Evolutionary conservation across 2,797 vertebrate species (phyloP).

Genomic region (Gambusia yucatana): DNA sequence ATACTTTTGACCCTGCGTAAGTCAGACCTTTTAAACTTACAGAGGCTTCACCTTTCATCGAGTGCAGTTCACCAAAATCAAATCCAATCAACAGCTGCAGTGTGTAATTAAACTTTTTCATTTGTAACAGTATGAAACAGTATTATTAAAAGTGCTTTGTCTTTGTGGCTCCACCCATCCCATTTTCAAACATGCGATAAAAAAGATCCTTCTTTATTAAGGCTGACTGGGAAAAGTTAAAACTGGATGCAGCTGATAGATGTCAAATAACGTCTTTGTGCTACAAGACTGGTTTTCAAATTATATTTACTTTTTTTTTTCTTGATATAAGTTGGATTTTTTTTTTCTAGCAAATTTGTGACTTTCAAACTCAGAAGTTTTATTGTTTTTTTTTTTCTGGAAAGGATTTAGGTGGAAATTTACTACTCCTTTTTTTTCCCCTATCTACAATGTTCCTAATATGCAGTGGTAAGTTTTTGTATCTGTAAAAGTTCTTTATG

Average conservation of each 20-base stretch:
- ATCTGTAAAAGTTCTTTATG: too few species aligned
- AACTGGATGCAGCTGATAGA: neutral
- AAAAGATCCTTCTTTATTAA: neutral
- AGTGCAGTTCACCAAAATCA: conserved; percentile 1
- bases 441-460: too few species aligned
- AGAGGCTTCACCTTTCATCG: neutral
- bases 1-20: conserved; percentile 24
- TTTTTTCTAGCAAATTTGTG: too few species aligned
- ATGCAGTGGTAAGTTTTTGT: too few species aligned
- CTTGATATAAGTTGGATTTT: too few species aligned
- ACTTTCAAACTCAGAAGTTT: too few species aligned
- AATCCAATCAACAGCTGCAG: neutral
- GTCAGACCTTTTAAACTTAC: conserved; percentile 7
- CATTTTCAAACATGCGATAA: conserved; percentile 4
- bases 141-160: neutral
- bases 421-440: too few species aligned
- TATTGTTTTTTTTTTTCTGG: too few species aligned
- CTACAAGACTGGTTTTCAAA: neutral
- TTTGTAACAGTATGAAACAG: neutral
- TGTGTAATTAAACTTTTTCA: neutral
- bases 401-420: too few species aligned
- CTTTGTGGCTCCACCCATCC: too few species aligned
- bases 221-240: neutral
- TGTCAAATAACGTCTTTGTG: neutral
- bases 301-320: too few species aligned